phyloP scores from a whole-genome alignment of 2,888 invertebrate species.

The Tupiocoris notatus region DNA sequence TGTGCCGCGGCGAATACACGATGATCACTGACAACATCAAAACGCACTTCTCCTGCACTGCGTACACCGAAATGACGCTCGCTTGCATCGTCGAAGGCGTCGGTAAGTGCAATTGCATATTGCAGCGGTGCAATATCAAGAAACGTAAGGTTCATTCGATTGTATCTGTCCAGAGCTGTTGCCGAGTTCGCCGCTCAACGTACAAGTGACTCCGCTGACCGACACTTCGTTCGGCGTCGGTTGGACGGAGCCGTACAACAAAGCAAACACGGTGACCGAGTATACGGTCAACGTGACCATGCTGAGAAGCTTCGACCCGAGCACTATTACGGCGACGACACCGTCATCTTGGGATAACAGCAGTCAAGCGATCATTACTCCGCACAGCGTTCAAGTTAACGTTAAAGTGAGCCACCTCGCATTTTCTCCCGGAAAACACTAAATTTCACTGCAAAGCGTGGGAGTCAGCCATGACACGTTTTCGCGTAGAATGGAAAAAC shows the following conservation, averaged over 20 bases:
- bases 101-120: constrained; percentile 57
- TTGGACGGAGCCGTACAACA: constrained; percentile 67
- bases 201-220: constrained; percentile 70
- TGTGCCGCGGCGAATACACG: constrained; percentile 81
- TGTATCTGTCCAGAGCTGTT: constrained; percentile 68
- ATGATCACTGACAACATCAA: constrained; percentile 79
- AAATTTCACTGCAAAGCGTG: too few species aligned
- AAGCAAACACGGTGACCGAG: constrained; percentile 64
- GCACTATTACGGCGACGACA: constrained; percentile 43
- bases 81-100: constrained; percentile 82
- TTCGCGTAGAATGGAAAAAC: too few species aligned
- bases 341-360: constrained; percentile 53
- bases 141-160: too few species aligned
- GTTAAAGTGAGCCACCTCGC: constrained; percentile 52
- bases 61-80: constrained; percentile 76
- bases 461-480: too few species aligned
- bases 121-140: too few species aligned
- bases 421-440: too few species aligned
- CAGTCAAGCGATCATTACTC: constrained; percentile 53
- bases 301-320: constrained; percentile 64
- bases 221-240: constrained; percentile 70
- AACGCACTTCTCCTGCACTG: constrained; percentile 79
- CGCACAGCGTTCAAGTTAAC: constrained; percentile 55
- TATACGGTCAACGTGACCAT: constrained; percentile 72
- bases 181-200: constrained; percentile 71